These are phyloP conservation scores for Brachyalestes nurse DNA, from an alignment of 2,797 vertebrate species.

Conservation along the genomic window DNA sequence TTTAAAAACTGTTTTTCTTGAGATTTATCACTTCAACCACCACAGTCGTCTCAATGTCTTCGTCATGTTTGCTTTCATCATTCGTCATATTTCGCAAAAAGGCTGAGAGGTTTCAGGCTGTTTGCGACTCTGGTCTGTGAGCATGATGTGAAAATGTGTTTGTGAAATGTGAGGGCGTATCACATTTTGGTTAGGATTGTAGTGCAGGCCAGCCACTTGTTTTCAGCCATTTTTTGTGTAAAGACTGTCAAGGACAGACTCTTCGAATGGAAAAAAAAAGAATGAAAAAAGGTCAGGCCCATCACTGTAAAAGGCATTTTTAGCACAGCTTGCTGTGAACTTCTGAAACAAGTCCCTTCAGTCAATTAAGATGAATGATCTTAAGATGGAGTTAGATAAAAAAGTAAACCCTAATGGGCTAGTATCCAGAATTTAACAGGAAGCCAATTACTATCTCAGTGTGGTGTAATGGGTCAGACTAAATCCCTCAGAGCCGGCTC, in stretches of 20 bases:
- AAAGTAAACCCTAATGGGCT: constrained; percentile 20
- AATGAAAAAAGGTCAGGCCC: background rate
- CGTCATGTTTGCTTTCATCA: too few relatives aligned
- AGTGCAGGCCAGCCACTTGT: background rate
- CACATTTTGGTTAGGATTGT: too few relatives aligned
- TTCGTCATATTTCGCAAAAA: too few relatives aligned
- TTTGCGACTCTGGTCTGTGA: too few relatives aligned
- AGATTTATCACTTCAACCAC: too few relatives aligned
- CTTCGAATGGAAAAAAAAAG: background rate
- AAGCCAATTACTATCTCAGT: constrained; percentile 14
- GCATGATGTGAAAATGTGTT: too few relatives aligned
- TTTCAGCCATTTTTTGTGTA: background rate
- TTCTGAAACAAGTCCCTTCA: constrained; percentile 25
- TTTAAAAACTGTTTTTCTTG: too few relatives aligned
- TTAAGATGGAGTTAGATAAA: constrained; percentile 27
- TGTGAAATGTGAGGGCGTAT: too few relatives aligned
- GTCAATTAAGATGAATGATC: constrained; percentile 33
- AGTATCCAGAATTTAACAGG: constrained; percentile 5
- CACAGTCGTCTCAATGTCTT: too few relatives aligned
- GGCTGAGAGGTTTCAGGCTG: too few relatives aligned
- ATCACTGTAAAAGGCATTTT: constrained; percentile 8
- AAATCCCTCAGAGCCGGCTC: constrained; percentile 4
- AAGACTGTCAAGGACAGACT: background rate
- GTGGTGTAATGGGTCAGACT: background rate
- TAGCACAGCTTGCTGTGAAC: background rate